A percentile compares a stretch with the other conserved stretches of the same genome.
phyloP scores from a whole-genome alignment of 2,888 invertebrate genomes.

The Thymelicus sylvestris region DNA sequence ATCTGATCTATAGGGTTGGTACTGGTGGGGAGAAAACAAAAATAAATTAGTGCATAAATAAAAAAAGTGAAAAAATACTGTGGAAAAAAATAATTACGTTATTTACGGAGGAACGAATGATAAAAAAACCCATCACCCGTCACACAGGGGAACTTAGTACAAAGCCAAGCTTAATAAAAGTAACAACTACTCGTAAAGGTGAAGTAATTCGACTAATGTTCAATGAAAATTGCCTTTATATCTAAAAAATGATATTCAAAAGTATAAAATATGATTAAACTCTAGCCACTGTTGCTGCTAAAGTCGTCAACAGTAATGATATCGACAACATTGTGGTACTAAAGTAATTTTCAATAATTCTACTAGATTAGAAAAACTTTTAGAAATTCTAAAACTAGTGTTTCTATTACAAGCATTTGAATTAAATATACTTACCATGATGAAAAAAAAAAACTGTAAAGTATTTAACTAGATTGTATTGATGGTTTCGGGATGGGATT shows the following conservation, averaged over 20 bases:
- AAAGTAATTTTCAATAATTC: too few species aligned
- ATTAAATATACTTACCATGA: too few species aligned
- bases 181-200: background rate
- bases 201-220: too few species aligned
- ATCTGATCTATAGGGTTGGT: conserved; percentile 84
- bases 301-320: background rate
- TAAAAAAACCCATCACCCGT: conserved; percentile 53
- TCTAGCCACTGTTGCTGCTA: background rate
- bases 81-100: conserved; percentile 50
- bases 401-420: too few species aligned
- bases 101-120: conserved; percentile 47
- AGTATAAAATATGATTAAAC: background rate
- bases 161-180: conserved; percentile 51
- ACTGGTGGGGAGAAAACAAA: conserved; percentile 71
- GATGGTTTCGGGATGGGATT: too few species aligned
- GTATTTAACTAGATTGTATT: too few species aligned
- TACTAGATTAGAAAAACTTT: too few species aligned
- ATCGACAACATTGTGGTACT: background rate
- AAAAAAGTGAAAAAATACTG: conserved; percentile 27
- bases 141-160: conserved; percentile 44
- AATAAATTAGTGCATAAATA: conserved; percentile 66
- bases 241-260: background rate
- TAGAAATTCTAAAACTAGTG: too few species aligned
- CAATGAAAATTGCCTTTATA: background rate
- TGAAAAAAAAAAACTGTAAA: too few species aligned